Evolutionary conservation across 2,113 vertebrate species (phyloP).

Genomic region (Megalops atlanticus): DNA sequence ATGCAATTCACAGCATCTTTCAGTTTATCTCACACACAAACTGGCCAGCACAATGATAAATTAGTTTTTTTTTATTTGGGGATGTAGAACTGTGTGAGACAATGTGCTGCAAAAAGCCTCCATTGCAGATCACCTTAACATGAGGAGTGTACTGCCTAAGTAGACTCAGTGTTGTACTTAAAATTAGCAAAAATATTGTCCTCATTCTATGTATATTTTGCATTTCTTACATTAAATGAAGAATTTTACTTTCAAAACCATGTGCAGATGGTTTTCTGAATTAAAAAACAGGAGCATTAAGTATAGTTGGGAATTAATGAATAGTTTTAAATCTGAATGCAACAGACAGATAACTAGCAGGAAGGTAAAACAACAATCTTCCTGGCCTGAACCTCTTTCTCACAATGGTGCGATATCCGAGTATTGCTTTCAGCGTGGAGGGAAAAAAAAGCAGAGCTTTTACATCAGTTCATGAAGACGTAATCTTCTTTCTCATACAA

Average conservation of each 20-base stretch:
- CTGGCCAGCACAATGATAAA: neutral
- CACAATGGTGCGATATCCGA: neutral
- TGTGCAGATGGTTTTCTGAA: neutral
- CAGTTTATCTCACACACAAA: neutral
- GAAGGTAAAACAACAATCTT: neutral
- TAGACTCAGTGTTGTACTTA: neutral
- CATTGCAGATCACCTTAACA: neutral
- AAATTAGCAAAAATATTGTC: neutral
- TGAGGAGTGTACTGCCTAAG: neutral
- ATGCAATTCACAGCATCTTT: neutral
- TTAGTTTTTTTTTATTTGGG: neutral
- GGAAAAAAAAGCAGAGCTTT: neutral
- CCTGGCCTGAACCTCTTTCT: constrained; percentile 1
- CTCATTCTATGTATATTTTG: neutral
- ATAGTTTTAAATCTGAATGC: neutral
- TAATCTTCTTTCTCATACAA: constrained; percentile 1
- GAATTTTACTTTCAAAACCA: neutral
- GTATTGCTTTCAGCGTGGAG: neutral
- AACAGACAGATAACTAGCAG: neutral
- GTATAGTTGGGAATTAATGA: neutral
- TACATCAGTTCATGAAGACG: neutral
- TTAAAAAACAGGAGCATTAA: neutral
- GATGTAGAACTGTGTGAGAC: neutral
- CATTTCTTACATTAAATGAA: too few relatives aligned
- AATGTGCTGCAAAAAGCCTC: neutral